A percentile compares a stretch with the other conserved stretches of the same genome.
Evolutionary conservation across 2,797 vertebrate species (phyloP).

Genomic region (Lateolabrax maculatus): DNA sequence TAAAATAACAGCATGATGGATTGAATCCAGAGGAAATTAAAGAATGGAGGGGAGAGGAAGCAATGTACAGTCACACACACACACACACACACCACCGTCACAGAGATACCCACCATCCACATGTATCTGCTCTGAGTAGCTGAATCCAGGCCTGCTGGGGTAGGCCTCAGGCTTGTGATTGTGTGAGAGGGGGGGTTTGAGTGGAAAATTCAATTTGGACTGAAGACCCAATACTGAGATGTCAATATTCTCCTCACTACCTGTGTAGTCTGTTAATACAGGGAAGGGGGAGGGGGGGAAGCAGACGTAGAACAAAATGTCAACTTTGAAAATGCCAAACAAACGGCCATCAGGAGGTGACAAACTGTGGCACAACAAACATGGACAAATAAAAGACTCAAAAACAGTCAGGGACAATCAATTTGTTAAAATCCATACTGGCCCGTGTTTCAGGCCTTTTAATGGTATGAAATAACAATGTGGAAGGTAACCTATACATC

Average conservation of each 20-base stretch:
- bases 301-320: constrained; percentile 82
- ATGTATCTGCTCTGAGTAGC: constrained; percentile 88
- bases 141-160: constrained; percentile 86
- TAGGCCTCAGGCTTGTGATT: constrained; percentile 85
- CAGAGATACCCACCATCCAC: constrained; percentile 88
- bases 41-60: constrained; percentile 58
- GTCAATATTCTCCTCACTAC: constrained; percentile 92
- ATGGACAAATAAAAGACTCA: constrained; percentile 50
- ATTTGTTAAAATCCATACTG: neutral
- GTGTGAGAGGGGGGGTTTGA: constrained; percentile 86
- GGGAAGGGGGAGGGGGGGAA: constrained; percentile 75
- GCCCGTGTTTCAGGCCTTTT: constrained; percentile 21
- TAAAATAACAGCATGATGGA: constrained; percentile 55
- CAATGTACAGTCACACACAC: constrained; percentile 43
- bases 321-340: constrained; percentile 71
- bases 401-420: constrained; percentile 46
- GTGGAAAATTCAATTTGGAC: constrained; percentile 88
- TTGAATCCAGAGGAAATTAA: constrained; percentile 66
- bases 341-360: constrained; percentile 58
- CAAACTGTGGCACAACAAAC: constrained; percentile 68
- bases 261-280: constrained; percentile 89
- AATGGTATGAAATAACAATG: constrained; percentile 34
- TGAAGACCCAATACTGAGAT: constrained; percentile 87
- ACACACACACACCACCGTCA: constrained; percentile 51
- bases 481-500: constrained; percentile 16